Conservation (phyloP, 1,140 invertebrate species). For the Idris sp. region DNA sequence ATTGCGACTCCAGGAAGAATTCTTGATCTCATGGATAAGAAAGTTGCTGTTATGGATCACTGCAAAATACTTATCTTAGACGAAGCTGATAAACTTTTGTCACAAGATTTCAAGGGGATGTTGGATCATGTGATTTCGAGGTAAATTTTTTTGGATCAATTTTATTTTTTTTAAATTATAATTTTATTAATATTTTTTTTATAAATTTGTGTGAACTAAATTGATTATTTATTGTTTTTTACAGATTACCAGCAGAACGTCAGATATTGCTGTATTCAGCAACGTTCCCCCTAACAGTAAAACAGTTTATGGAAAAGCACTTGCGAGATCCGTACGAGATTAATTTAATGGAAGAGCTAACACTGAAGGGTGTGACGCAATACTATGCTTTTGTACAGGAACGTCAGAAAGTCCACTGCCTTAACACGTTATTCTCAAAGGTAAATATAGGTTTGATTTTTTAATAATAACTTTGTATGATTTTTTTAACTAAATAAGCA, state of each 20-base stretch:
- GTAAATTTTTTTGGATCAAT: conserved; percentile 65
- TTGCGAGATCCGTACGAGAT: conserved; percentile 98
- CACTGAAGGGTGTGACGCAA: conserved; percentile 99
- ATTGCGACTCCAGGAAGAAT: conserved; percentile 99
- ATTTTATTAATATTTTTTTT: too few relatives aligned
- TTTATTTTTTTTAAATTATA: neutral
- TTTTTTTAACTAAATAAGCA: too few relatives aligned
- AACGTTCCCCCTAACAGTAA: conserved; percentile 99
- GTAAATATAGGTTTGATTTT: too few relatives aligned
- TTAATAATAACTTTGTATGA: too few relatives aligned
- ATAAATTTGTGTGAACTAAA: too few relatives aligned
- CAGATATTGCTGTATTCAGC: conserved; percentile 99
- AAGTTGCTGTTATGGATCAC: conserved; percentile 96
- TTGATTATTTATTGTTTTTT: conserved; percentile 17
- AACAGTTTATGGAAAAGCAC: conserved; percentile 99
- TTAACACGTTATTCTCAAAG: conserved; percentile 99
- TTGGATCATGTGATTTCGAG: conserved; percentile 96
- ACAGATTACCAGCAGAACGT: conserved; percentile 92
- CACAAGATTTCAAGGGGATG: conserved; percentile 99
- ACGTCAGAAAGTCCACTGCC: conserved; percentile 99
- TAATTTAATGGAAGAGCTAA: conserved; percentile 99
- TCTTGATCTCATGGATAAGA: conserved; percentile 99
- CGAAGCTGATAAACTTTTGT: conserved; percentile 99
- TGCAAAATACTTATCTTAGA: conserved; percentile 98
- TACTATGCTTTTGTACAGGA: conserved; percentile 99